Evolutionary conservation across 2,797 vertebrate species (phyloP).

Genomic region (Petrocephalus schoutedeni): DNA sequence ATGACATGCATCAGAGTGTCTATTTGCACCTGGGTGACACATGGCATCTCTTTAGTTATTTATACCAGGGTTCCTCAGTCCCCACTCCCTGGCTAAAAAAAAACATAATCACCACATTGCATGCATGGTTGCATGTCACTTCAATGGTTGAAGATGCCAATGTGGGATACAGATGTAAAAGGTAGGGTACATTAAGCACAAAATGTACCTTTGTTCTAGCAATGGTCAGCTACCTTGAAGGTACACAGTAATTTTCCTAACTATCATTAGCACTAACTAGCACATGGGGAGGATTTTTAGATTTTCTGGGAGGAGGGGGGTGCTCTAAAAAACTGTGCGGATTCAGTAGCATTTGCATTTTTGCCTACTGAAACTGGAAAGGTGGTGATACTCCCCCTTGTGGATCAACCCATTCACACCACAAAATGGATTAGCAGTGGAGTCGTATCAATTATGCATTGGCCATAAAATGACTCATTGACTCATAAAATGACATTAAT

Average conservation of each 20-base stretch:
- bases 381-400: neutral
- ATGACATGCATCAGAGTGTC: neutral
- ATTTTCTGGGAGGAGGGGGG: neutral
- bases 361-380: neutral
- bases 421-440: neutral
- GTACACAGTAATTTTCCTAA: neutral
- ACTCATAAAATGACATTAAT: constrained; percentile 45
- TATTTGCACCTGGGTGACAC: neutral
- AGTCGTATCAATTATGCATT: constrained; percentile 45
- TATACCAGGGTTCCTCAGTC: neutral
- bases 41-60: neutral
- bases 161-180: neutral
- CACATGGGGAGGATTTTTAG: neutral
- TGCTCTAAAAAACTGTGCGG: too few species aligned
- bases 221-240: neutral
- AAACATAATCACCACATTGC: neutral
- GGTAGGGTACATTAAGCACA: neutral
- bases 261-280: neutral
- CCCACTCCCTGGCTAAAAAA: neutral
- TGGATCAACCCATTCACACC: neutral
- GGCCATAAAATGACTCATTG: constrained; percentile 35
- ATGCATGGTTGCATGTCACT: neutral
- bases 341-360: too few species aligned
- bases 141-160: neutral
- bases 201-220: neutral